phyloP scores from a whole-genome alignment of 2,113 vertebrate species.

The Stomatorhinus ivindoensis region DNA sequence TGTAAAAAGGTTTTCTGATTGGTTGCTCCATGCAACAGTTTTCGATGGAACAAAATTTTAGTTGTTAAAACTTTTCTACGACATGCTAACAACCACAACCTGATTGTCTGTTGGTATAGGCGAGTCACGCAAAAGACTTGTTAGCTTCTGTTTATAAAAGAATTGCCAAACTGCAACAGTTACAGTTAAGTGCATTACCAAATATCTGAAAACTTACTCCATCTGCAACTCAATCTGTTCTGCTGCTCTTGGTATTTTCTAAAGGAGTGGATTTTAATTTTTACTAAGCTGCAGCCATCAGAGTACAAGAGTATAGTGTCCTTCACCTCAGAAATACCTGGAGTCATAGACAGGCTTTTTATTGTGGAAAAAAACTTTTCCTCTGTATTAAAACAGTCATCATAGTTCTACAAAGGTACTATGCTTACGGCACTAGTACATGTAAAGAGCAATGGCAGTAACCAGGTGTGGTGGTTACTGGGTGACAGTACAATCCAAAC shows the following conservation, averaged over 20 bases:
- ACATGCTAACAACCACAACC: background rate
- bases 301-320: background rate
- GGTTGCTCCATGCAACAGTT: background rate
- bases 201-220: background rate
- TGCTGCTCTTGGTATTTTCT: background rate
- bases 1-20: background rate
- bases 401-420: background rate
- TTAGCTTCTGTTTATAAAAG: background rate
- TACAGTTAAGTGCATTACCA: background rate
- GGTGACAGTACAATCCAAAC: background rate
- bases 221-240: background rate
- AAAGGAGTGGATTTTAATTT: background rate
- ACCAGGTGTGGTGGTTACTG: background rate
- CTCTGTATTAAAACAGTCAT: background rate
- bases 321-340: background rate
- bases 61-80: background rate
- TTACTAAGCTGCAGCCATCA: background rate
- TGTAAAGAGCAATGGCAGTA: background rate
- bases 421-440: background rate
- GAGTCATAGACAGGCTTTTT: background rate
- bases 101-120: background rate
- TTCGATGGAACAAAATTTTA: background rate
- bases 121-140: background rate
- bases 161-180: background rate
- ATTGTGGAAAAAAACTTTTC: background rate